Conservation (phyloP, 1,140 invertebrate genomes). For the Drosophila suzukii region DNA sequence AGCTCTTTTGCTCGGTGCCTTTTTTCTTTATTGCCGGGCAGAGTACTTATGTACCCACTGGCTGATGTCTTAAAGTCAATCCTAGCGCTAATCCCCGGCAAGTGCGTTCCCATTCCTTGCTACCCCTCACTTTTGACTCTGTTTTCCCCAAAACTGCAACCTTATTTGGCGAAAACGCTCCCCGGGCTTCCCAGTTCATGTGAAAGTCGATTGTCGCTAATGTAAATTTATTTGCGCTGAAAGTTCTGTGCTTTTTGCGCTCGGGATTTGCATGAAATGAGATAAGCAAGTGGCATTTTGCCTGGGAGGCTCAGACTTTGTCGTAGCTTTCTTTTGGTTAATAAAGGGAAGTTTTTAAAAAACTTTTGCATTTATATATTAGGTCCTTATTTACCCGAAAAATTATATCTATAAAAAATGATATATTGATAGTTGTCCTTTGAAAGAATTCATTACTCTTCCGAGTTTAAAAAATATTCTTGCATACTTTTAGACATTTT, state of each 20-base stretch:
- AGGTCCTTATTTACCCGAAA: background rate
- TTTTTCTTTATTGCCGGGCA: conserved; percentile 60
- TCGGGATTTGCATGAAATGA: conserved; percentile 61
- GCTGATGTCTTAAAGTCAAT: conserved; percentile 76
- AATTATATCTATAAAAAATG: background rate
- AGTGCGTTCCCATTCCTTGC: conserved; percentile 57
- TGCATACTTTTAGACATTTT: no score
- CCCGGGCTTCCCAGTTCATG: conserved; percentile 7
- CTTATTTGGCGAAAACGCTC: conserved; percentile 25
- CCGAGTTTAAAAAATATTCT: background rate
- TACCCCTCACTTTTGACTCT: conserved; percentile 62
- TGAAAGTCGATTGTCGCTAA: conserved; percentile 59
- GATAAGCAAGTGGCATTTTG: conserved; percentile 56
- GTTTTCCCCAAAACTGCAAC: conserved; percentile 20
- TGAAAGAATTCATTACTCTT: background rate
- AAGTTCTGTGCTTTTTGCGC: conserved; percentile 41
- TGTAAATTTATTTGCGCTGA: conserved; percentile 61
- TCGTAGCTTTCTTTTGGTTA: conserved; percentile 15
- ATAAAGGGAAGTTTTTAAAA: conserved; percentile 18
- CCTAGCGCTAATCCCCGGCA: conserved; percentile 72
- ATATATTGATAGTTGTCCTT: no score
- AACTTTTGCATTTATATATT: conserved; percentile 3
- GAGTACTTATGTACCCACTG: conserved; percentile 50
- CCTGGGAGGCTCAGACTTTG: conserved; percentile 11
- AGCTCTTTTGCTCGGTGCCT: conserved; percentile 28